Conservation (phyloP, 2,888 invertebrate genomes). For the Gari tellinella region DNA sequence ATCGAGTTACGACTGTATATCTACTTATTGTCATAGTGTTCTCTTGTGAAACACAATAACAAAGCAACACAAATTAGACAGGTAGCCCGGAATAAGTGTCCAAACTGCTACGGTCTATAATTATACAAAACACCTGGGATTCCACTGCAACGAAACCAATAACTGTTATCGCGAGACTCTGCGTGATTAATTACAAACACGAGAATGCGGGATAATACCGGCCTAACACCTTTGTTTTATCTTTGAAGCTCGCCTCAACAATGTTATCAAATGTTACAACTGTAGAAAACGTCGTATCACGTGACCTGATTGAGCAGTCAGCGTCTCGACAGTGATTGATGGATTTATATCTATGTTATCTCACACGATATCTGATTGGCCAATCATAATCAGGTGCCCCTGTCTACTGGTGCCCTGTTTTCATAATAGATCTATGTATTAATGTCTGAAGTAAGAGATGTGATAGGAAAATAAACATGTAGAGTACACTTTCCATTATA, state of each 20-base stretch:
- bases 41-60: too few relatives aligned
- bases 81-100: too few relatives aligned
- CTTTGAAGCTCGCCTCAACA: slow-evolving; percentile 5
- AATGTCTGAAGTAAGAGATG: too few relatives aligned
- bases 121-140: slow-evolving; percentile 1
- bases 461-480: too few relatives aligned
- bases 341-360: slow-evolving; percentile 43
- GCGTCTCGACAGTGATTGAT: slow-evolving; percentile 40
- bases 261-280: slow-evolving; percentile 10
- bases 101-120: too few relatives aligned
- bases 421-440: too few relatives aligned
- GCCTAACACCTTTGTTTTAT: slow-evolving; percentile 5
- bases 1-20: too few relatives aligned
- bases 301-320: too few relatives aligned
- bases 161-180: not conserved
- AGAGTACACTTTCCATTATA: too few relatives aligned
- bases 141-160: not conserved
- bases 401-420: too few relatives aligned
- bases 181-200: slow-evolving; percentile 4
- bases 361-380: slow-evolving; percentile 39
- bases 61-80: too few relatives aligned
- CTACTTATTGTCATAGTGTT: too few relatives aligned
- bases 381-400: slow-evolving; percentile 26
- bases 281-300: not conserved
- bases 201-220: not conserved